phyloP scores from a whole-genome alignment of 2,113 vertebrate species.

The Ceyx margarethae region DNA sequence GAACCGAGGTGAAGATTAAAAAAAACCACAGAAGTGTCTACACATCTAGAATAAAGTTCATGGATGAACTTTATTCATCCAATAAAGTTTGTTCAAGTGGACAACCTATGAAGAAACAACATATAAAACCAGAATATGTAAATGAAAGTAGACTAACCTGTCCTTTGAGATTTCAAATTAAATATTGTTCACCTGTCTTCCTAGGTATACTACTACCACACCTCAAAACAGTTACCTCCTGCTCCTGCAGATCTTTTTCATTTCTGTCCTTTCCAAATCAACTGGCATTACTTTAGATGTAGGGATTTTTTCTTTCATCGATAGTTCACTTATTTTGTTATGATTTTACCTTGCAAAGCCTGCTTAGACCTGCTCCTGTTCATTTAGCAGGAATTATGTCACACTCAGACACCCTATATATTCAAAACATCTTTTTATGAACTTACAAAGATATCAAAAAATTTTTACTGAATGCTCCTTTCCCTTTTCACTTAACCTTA shows the following conservation, averaged over 20 bases:
- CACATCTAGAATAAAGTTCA: neutral
- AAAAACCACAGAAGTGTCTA: neutral
- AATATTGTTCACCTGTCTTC: neutral
- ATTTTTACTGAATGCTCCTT: neutral
- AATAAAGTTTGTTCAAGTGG: neutral
- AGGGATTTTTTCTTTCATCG: neutral
- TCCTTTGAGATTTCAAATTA: constrained; percentile 28
- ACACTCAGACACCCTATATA: neutral
- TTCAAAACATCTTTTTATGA: neutral
- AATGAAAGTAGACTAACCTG: constrained; percentile 49
- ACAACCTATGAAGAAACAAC: neutral
- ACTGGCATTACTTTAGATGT: neutral
- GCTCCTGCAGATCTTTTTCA: neutral
- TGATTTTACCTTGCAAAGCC: neutral
- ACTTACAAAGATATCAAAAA: neutral
- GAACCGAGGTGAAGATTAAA: neutral
- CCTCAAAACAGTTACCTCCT: neutral
- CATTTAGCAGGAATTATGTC: neutral
- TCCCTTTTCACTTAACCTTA: neutral
- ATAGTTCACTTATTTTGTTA: neutral
- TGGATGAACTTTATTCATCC: neutral
- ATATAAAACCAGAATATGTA: neutral
- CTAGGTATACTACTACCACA: neutral
- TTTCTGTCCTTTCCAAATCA: neutral
- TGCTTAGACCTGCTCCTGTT: neutral